Percentiles rank a stretch among this genome's conserved stretches.
These are phyloP conservation scores for Crioceris asparagi DNA, from an alignment of 2,888 invertebrate species.

Conservation along the genomic window DNA sequence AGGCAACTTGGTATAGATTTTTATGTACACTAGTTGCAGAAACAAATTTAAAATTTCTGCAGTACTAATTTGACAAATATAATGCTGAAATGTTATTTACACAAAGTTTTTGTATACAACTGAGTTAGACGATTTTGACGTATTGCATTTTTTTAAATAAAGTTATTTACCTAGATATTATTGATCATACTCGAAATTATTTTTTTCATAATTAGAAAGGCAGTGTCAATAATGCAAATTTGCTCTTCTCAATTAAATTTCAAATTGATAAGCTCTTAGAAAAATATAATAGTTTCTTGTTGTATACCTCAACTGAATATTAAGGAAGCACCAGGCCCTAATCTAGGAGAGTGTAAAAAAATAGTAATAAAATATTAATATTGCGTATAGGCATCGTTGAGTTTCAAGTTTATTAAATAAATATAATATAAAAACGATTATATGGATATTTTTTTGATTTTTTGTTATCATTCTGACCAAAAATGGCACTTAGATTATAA, in stretches of 20 bases:
- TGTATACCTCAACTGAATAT: slow-evolving; percentile 6
- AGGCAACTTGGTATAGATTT: slow-evolving; percentile 31
- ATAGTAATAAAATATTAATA: slow-evolving; percentile 8
- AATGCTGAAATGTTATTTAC: slow-evolving; percentile 19
- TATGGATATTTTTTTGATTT: slow-evolving; percentile 1
- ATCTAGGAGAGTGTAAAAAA: slow-evolving; percentile 8
- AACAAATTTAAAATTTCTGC: slow-evolving; percentile 5
- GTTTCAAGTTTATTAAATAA: slow-evolving; percentile 6
- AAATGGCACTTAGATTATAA: slow-evolving; percentile 30
- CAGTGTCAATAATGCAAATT: too few relatives aligned
- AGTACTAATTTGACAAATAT: slow-evolving; percentile 15
- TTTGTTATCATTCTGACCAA: slow-evolving; percentile 24
- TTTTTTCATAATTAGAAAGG: too few relatives aligned
- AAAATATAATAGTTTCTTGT: background rate
- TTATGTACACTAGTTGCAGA: slow-evolving; percentile 19
- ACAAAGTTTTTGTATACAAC: slow-evolving; percentile 13
- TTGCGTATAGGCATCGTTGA: slow-evolving; percentile 8
- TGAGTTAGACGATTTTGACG: background rate
- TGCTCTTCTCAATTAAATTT: too few relatives aligned
- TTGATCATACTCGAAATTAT: too few relatives aligned
- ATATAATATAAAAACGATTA: slow-evolving; percentile 2
- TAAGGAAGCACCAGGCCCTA: slow-evolving; percentile 22
- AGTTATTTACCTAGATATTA: too few relatives aligned
- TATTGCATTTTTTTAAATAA: background rate
- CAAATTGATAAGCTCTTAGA: too few relatives aligned